Conservation (phyloP, 2,888 invertebrate species). For the Andrena haemorrhoa region DNA sequence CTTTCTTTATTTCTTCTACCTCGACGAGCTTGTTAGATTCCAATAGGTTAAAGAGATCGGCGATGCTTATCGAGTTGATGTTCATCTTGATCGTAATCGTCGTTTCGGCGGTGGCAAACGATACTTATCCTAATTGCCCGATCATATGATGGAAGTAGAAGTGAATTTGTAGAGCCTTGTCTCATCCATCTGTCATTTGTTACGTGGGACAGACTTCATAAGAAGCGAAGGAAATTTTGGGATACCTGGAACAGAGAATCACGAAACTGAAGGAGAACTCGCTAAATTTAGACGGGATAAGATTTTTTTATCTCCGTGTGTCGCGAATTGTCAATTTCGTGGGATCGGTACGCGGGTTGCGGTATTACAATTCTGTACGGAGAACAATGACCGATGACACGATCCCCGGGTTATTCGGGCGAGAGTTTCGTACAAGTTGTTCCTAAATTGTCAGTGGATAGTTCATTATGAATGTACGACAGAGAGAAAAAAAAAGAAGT, state of each 20-base stretch:
- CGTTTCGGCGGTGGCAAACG: conserved; percentile 20
- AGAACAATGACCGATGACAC: background rate
- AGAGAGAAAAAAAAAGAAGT: conserved; percentile 34
- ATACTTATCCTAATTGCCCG: conserved; percentile 52
- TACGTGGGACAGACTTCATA: conserved; percentile 60
- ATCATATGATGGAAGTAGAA: conserved; percentile 62
- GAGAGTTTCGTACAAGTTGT: conserved; percentile 19
- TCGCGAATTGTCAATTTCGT: conserved; percentile 49
- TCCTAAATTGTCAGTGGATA: conserved; percentile 56
- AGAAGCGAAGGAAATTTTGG: conserved; percentile 36
- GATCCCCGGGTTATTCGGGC: background rate
- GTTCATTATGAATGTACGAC: conserved; percentile 45
- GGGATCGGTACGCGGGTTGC: conserved; percentile 21
- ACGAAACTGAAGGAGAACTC: background rate
- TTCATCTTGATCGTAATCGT: conserved; percentile 73
- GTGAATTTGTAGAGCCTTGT: conserved; percentile 47
- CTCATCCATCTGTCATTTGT: conserved; percentile 71
- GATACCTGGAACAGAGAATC: conserved; percentile 52
- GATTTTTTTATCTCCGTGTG: conserved; percentile 9
- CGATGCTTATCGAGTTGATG: conserved; percentile 81
- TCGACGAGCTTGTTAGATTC: conserved; percentile 89
- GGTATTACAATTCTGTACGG: background rate
- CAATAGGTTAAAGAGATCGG: conserved; percentile 88
- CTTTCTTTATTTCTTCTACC: conserved; percentile 89
- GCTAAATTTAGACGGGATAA: conserved; percentile 1